These are phyloP conservation scores for Zalophus californianus DNA, from an alignment of 2,797 vertebrate genomes.

Conservation along the genomic window DNA sequence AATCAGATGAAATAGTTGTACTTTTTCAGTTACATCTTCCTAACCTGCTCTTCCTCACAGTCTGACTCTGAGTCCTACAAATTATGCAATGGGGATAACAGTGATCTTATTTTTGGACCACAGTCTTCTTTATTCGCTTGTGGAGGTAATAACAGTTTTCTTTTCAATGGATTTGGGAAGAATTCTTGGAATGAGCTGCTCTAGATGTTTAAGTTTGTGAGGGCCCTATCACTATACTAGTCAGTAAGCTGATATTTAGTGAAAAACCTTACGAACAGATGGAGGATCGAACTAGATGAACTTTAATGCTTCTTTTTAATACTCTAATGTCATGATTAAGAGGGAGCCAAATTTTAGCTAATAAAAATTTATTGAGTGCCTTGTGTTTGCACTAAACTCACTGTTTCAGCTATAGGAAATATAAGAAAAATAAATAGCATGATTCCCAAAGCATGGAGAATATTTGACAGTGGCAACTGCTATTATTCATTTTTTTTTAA, in stretches of 20 bases:
- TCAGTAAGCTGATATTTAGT: neutral
- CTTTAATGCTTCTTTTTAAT: constrained; percentile 39
- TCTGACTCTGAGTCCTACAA: constrained; percentile 6
- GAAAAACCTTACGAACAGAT: constrained; percentile 16
- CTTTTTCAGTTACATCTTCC: neutral
- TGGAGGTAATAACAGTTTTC: constrained; percentile 19
- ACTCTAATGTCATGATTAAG: constrained; percentile 36
- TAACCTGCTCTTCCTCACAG: constrained; percentile 1
- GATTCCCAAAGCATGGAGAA: neutral
- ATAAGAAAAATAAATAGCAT: neutral
- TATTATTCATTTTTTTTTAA: neutral
- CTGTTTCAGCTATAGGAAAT: constrained; percentile 1
- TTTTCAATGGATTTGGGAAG: constrained; percentile 52
- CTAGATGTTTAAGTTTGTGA: neutral
- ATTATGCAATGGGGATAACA: neutral
- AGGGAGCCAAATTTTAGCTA: constrained; percentile 56
- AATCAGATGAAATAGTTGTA: constrained; percentile 18
- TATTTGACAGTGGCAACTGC: neutral
- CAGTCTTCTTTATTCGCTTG: constrained; percentile 31
- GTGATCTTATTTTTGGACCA: constrained; percentile 52
- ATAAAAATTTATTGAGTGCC: constrained; percentile 20
- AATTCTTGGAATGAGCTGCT: constrained; percentile 37
- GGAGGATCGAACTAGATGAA: neutral
- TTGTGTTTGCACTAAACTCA: constrained; percentile 38
- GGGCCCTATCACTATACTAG: neutral